Evolutionary conservation across 2,113 vertebrate species (phyloP), one percentile per base, ranked within the genome.

Genomic region (Oxyura jamaicensis): DNA sequence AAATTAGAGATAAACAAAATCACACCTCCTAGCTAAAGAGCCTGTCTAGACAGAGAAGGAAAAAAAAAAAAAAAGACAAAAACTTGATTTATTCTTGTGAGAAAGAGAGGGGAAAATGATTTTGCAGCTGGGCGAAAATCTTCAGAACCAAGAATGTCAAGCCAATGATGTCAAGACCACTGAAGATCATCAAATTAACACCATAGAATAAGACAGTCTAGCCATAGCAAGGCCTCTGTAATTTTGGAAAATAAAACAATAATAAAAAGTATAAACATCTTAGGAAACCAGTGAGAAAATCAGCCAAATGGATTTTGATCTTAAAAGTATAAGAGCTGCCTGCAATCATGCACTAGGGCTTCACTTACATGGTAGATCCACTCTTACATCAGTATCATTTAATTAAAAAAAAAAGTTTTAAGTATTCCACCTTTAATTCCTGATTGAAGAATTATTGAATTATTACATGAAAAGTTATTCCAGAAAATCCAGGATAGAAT

Each of bases 11-110:
- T 94, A 97, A 96, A 94, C 88, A 94, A 97, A 93, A 96, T 97
- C 95, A 92, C 97, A 96, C 94, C 88, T 89, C 91, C 96, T 87
- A 95, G 96, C 96, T 97, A 97, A 97, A 96, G 88, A 90, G 94
- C 72, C 93, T 96, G 95, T 97, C 96, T 97, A 97, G 94, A 97
- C 96, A 94, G 94, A 94, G 90, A 44, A 91, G 88, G 56, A 35
- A 60, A 78, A 86, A 95, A 95, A 78, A 84, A 55, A 14, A 59
- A 95, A 95, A 91, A 31, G 11, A 93, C 86, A 93, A 87, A 84
- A 88, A 55, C 73, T 69, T 87, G 74, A 65, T 92, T 62, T 87
- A 67, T 58, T 77, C 50, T 92, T 86, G 63, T 53, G 42, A 75
- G 56, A 90, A 72, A 90, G 46, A 90, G 63, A 66, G 26, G n/a